Evolutionary conservation across 2,888 invertebrate species (phyloP).

Genomic region (Heteromurus nitidus): DNA sequence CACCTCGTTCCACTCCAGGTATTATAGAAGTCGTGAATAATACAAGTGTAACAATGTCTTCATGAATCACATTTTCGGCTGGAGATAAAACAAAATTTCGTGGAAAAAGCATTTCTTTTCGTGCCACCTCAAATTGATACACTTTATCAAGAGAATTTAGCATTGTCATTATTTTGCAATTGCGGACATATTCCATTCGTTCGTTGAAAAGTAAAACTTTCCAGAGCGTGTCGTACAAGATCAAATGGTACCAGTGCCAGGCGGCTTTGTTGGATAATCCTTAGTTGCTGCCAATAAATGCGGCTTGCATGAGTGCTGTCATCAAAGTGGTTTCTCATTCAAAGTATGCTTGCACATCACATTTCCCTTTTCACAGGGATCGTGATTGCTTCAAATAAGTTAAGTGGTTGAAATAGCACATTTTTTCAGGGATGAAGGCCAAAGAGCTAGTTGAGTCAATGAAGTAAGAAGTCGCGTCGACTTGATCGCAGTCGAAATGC

Average conservation of each 20-base stretch:
- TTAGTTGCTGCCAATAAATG: neutral
- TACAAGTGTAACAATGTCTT: neutral
- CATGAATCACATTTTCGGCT: neutral
- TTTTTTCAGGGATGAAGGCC: slow-evolving; percentile 27
- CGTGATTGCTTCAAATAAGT: neutral
- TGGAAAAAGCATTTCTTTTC: neutral
- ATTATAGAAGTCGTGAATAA: neutral
- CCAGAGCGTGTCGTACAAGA: neutral
- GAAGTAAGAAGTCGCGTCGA: slow-evolving; percentile 19
- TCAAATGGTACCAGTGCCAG: neutral
- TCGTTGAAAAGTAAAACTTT: neutral
- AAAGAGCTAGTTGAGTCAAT: slow-evolving; percentile 29
- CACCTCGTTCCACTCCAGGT: no score
- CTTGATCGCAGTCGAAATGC: neutral
- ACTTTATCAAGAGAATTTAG: slow-evolving; percentile 4
- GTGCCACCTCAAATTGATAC: neutral
- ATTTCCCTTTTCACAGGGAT: neutral
- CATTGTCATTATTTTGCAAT: neutral
- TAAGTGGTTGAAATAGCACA: neutral
- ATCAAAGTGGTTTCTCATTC: no score
- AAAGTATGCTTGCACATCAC: no score
- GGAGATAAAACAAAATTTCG: neutral
- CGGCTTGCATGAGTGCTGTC: no score
- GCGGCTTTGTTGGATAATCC: neutral
- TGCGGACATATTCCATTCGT: neutral